A percentile compares a stretch with the other conserved stretches of the same genome.
These are phyloP conservation scores for Mellivora capensis DNA, from an alignment of 2,113 vertebrate genomes.

Conservation along the genomic window DNA sequence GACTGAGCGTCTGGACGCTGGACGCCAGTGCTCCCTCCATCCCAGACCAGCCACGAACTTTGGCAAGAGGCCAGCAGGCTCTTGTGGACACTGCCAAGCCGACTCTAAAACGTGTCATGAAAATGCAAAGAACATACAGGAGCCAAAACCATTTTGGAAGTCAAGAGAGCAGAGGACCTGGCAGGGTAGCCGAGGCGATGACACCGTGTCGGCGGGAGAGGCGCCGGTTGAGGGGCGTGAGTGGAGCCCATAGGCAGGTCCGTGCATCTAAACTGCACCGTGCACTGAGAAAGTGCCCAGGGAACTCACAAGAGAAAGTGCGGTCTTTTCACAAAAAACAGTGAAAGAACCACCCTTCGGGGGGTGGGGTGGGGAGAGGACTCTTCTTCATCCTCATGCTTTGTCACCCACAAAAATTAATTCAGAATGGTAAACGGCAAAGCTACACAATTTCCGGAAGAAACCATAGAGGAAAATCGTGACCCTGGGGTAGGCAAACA, in stretches of 20 bases:
- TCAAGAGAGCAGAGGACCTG: background rate
- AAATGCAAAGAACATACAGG: background rate
- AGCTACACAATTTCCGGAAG: background rate
- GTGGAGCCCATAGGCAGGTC: rapidly evolving
- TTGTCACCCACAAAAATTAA: background rate
- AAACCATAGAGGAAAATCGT: background rate
- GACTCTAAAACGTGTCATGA: too few relatives aligned
- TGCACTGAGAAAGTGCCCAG: background rate
- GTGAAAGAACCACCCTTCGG: background rate
- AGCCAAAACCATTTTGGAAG: background rate
- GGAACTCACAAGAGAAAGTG: background rate
- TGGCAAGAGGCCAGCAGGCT: background rate
- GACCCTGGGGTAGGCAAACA: background rate
- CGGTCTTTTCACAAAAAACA: background rate
- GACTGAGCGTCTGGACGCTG: rapidly evolving
- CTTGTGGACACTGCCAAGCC: rapidly evolving
- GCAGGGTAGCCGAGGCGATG: rapidly evolving
- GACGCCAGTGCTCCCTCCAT: rapidly evolving
- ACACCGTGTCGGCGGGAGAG: rapidly evolving
- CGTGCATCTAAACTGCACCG: rapidly evolving
- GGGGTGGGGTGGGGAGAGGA: background rate
- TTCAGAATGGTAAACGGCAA: background rate
- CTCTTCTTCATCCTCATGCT: background rate
- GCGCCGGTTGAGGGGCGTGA: rapidly evolving
- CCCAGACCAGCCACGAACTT: rapidly evolving